Base-by-base conservation (phyloP, 1,140 invertebrate species). In the Pararge aegeria region DNA sequence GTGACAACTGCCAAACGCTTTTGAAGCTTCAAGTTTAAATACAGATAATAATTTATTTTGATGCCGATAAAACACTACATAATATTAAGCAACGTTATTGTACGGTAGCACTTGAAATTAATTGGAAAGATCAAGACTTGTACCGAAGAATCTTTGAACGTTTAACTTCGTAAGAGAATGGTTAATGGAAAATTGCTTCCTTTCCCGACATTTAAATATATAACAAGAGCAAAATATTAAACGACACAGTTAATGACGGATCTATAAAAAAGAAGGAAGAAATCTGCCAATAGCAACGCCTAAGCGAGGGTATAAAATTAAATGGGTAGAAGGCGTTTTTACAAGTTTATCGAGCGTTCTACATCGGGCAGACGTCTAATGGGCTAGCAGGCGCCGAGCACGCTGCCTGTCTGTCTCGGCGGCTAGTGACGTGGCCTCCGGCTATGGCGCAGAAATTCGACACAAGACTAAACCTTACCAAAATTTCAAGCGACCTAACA, bases 251-350 rank as follows among this genome's bases (percentile, higher is more conserved):
- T 83, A 84, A 87, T 81, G 77, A 73, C 70, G 69, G 66, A 56
- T 72, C 64, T 70, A 80, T 78, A 80, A 86, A 86, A 46, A 77
- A 78, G 73, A 68, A 70, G 75, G 73, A 75, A 83, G 75, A 83
- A 86, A 89, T 86, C 78, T 84, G 77, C 83, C 83, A 89, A 89
- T 84, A 86, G 78, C 80, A 85, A 78, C 74, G 80, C 80, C 86
- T 80, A 85, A 83, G 83, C 82, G 75, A 75, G 78, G 82, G 70
- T 83, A 86, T 87, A 86, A 89, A 87, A 86, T 86, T 87, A 89
- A 89, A 89, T 89, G 83, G 80, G 77, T 89, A 87, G 83, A 84
- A 89, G 82, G 80, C 83, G 86, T 89, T 89, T 89, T 89, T 89
- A 86, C 83, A 87, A 89, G 83, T 89, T 89, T 89, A 89, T 89